These are phyloP conservation scores for Cygnus olor DNA, from an alignment of 2,797 vertebrate species.

Conservation along the genomic window DNA sequence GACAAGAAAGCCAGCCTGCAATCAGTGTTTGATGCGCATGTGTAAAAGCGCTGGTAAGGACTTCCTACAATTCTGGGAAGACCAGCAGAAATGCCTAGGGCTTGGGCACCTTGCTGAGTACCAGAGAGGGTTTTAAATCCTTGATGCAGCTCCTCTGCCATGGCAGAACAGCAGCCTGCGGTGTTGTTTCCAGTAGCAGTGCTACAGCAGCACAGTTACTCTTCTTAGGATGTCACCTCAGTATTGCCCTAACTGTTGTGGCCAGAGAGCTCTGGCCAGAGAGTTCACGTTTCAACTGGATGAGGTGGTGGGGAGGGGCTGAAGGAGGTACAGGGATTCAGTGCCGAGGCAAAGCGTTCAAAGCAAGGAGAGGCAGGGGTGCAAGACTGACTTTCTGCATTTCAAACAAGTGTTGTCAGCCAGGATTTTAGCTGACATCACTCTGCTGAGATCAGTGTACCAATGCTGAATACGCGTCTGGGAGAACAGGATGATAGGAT, in stretches of 20 bases:
- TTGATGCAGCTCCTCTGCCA: not conserved
- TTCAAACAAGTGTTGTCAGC: constrained; percentile 25
- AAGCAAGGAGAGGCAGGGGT: not conserved
- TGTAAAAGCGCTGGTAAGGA: not conserved
- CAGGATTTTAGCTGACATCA: not conserved
- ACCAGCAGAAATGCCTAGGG: not conserved
- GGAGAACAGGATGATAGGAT: not conserved
- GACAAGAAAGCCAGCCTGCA: constrained; percentile 12
- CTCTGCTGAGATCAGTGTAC: not conserved
- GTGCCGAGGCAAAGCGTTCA: accelerated
- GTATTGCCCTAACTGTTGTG: not conserved
- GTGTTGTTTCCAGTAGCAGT: accelerated
- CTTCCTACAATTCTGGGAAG: not conserved
- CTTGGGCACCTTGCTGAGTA: not conserved
- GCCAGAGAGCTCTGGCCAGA: not conserved
- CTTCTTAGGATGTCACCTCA: not conserved
- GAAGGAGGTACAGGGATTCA: not conserved
- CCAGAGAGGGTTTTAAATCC: not conserved
- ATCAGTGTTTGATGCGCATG: not conserved
- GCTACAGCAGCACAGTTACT: not conserved
- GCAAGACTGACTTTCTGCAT: constrained; percentile 42
- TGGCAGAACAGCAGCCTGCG: not conserved
- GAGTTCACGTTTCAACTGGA: not conserved
- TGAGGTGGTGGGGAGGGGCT: not conserved
- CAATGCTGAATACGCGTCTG: not conserved